Percentiles rank a stretch among this genome's conserved stretches.
phyloP scores from a whole-genome alignment of 2,888 invertebrate genomes.

The Timema cristinae region DNA sequence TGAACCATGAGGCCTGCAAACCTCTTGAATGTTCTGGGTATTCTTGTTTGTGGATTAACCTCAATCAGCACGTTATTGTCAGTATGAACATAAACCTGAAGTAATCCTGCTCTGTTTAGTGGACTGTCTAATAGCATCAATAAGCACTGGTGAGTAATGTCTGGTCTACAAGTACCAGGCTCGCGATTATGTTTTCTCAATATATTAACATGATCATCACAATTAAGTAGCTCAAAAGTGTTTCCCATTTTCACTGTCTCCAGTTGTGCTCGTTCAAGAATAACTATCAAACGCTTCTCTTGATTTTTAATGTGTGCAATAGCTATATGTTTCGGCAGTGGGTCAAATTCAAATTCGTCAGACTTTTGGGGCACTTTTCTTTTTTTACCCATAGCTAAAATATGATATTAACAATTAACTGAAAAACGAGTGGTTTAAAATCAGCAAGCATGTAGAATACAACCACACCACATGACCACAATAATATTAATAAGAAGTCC shows the following conservation, averaged over 20 bases:
- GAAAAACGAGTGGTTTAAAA: too few species aligned
- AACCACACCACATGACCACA: too few species aligned
- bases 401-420: too few species aligned
- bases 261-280: slow-evolving; percentile 90
- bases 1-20: slow-evolving; percentile 89
- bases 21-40: slow-evolving; percentile 94
- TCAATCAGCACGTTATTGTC: slow-evolving; percentile 90
- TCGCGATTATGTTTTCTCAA: slow-evolving; percentile 83
- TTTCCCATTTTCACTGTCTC: slow-evolving; percentile 94
- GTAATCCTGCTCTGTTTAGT: slow-evolving; percentile 86
- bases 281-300: slow-evolving; percentile 87
- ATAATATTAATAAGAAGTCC: too few species aligned
- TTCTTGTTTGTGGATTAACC: slow-evolving; percentile 94
- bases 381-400: slow-evolving; percentile 48
- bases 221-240: slow-evolving; percentile 85
- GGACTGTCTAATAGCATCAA: slow-evolving; percentile 98
- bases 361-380: too few species aligned
- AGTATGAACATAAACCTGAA: slow-evolving; percentile 94
- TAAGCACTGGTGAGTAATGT: slow-evolving; percentile 96
- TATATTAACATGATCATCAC: slow-evolving; percentile 85
- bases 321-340: slow-evolving; percentile 70
- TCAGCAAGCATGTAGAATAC: too few species aligned
- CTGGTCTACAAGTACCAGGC: slow-evolving; percentile 86
- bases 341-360: slow-evolving; percentile 73
- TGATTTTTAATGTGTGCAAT: slow-evolving; percentile 74